Conservation (phyloP, 2,113 vertebrate species). For the Centrocercus urophasianus region DNA sequence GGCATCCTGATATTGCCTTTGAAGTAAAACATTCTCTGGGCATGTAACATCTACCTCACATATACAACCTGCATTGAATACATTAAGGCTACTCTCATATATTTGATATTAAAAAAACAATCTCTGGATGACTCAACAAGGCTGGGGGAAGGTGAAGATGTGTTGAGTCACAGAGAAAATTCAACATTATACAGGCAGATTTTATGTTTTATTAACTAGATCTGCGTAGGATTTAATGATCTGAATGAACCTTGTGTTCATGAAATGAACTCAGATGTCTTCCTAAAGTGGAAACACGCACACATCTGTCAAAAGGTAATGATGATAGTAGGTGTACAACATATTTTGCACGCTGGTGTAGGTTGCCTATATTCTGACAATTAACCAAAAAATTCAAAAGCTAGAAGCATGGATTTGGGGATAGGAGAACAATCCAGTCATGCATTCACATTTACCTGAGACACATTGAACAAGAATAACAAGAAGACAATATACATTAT, state of each 20-base stretch:
- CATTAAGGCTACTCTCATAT: constrained; percentile 10
- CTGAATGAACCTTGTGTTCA: constrained; percentile 53
- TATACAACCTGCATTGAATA: neutral
- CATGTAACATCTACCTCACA: neutral
- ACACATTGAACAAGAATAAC: neutral
- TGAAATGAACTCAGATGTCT: constrained; percentile 61
- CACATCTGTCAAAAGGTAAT: constrained; percentile 41
- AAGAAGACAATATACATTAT: neutral
- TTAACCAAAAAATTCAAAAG: neutral
- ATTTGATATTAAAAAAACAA: constrained; percentile 58
- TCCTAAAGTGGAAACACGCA: constrained; percentile 54
- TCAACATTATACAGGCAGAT: constrained; percentile 66
- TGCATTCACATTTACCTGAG: neutral
- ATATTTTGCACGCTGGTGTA: neutral
- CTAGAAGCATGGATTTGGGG: neutral
- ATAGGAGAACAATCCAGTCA: neutral
- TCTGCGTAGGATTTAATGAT: constrained; percentile 71
- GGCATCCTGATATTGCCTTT: neutral
- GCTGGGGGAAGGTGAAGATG: constrained; percentile 44
- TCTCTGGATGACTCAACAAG: constrained; percentile 69
- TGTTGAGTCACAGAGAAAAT: constrained; percentile 66
- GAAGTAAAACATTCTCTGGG: neutral
- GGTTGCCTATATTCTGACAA: neutral
- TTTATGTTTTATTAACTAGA: constrained; percentile 75
- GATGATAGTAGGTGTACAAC: neutral